These are phyloP conservation scores for Heliconius eleuchia DNA, from an alignment of 1,140 invertebrate species.

Conservation along the genomic window DNA sequence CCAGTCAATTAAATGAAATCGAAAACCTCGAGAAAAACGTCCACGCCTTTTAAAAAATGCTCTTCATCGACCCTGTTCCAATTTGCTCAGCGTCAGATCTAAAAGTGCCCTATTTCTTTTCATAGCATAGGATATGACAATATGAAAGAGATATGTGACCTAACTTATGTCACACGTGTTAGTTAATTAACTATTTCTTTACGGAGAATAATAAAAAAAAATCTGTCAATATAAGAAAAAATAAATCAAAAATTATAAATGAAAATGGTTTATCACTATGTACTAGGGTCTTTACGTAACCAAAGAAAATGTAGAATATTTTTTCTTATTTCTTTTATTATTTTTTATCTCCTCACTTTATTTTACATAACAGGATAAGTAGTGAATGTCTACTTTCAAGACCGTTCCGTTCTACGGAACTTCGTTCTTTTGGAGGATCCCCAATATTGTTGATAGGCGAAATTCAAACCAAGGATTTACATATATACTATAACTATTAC, in stretches of 20 bases:
- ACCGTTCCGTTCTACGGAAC: background rate
- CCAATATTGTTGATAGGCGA: background rate
- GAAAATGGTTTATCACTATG: no score
- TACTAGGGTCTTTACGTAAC: no score
- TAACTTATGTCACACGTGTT: conserved; percentile 23
- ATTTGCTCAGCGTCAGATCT: conserved; percentile 28
- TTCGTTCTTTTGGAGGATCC: background rate
- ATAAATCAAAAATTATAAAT: no score
- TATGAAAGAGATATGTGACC: conserved; percentile 29
- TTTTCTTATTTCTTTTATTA: background rate
- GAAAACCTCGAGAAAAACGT: background rate
- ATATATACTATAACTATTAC: background rate
- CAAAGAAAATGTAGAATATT: no score
- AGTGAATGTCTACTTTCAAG: background rate
- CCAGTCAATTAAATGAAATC: conserved; percentile 1
- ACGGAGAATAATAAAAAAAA: background rate
- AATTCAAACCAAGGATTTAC: background rate
- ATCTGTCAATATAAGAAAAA: no score
- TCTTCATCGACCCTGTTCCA: conserved; percentile 26
- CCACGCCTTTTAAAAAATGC: conserved; percentile 1
- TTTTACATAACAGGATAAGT: background rate
- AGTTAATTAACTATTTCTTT: background rate
- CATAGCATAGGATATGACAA: conserved; percentile 30
- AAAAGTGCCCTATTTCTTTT: conserved; percentile 39
- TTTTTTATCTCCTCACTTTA: background rate